Base-by-base conservation (phyloP, 1,140 invertebrate species). In the Musca domestica region DNA sequence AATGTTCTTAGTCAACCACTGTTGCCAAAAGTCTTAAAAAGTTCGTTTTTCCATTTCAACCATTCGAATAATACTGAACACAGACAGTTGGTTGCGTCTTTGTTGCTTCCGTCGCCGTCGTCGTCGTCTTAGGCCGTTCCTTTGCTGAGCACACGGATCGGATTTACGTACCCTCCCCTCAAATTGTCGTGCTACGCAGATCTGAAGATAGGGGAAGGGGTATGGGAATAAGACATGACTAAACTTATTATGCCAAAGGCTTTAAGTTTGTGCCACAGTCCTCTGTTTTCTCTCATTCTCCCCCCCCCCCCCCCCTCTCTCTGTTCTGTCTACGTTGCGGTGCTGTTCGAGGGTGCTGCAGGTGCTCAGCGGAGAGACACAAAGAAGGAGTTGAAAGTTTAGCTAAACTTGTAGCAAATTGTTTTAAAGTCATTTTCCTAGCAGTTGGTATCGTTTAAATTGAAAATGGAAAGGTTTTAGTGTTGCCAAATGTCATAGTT, bases 391-490 rank as follows among this genome's bases (percentile, higher is more conserved):
- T 34, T 61, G 56, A 61, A 61, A 61, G 56, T 61, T 61, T 34
- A 61, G 56, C 22, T 56, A 56, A 56, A 56, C 52, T 56, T 56
- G 52, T 56, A 27, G 25, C 52, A 56, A 56, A 56, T 56, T 56
- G 52, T 56, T 56, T 56, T 56, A 56, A 61, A 61, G 27, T 41
- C 56, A 61, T 61, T 61, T 61, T 61, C 27, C 56, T 61, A 61
- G 27, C 56, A 61, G 27, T 61, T 61, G 56, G 27, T 34, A 61
- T 34, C 56, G 30, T 61, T 61, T 61, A 61, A 61, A 34, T 61
- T 61, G 27, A 61, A 61, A 61, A 30, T 34, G 34, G 34, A 61
- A 61, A 56, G 52, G 52, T 56, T 56, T 56, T 27, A 27, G 52
- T 56, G 22, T 56, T 56, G 23, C 52, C 52, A 56, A 56, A 56